Percentiles rank a stretch among this genome's conserved stretches.
Conservation (phyloP, 2,113 vertebrate species). For the Microtus ochrogaster region DNA sequence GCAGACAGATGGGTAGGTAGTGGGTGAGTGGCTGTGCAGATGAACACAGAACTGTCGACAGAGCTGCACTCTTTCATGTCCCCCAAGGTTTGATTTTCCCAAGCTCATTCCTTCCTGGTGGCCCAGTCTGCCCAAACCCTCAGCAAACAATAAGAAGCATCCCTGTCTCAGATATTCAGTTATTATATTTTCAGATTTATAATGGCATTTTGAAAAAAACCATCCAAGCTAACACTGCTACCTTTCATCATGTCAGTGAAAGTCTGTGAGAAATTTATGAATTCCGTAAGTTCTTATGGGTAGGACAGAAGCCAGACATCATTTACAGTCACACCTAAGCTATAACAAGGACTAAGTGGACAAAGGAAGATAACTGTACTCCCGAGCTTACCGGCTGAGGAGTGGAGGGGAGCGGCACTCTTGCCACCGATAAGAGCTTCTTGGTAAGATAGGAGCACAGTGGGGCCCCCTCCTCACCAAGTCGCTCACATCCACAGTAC, state of each 20-base stretch:
- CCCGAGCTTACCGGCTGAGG: not conserved
- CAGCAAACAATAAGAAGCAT: not conserved
- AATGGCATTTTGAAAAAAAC: not conserved
- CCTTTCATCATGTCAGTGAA: not conserved
- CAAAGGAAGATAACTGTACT: no score
- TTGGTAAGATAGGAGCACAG: not conserved
- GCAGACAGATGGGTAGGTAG: not conserved
- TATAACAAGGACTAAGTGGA: not conserved
- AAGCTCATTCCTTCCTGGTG: not conserved
- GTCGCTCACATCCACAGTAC: not conserved
- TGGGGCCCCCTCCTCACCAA: rapidly evolving
- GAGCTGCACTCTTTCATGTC: not conserved
- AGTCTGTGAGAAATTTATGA: not conserved
- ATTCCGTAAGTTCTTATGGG: not conserved
- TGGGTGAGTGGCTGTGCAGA: not conserved
- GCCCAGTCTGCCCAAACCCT: not conserved
- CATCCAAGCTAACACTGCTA: not conserved
- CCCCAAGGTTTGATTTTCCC: not conserved
- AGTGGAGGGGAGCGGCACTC: no score
- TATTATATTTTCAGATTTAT: not conserved
- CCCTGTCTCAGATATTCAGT: not conserved
- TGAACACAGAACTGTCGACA: not conserved
- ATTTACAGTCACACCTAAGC: not conserved
- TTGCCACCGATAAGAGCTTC: rapidly evolving
- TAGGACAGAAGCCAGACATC: not conserved